Base-by-base conservation (phyloP, 1,140 invertebrate species). In the Dreissena rostriformis region DNA sequence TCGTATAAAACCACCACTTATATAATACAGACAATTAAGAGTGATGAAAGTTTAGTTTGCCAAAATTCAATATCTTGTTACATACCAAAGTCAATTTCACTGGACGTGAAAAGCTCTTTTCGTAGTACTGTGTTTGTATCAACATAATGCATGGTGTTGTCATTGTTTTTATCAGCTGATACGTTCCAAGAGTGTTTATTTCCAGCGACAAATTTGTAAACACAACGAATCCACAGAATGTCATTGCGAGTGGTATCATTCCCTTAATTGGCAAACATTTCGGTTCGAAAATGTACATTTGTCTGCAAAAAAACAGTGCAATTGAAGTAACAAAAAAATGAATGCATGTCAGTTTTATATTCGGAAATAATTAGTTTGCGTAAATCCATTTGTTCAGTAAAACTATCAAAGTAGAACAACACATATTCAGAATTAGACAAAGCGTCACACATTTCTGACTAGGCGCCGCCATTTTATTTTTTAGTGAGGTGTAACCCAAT, bases 191-290 rank as follows among this genome's bases (percentile, higher is more conserved):
- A 0, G 95, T 95, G 86, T 96, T 96, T 57, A 94, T 91, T 53
- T 95, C 94, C 15, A 96, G 87, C 76, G 95, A 95, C 11, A 96
- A 90, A 91, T 96, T 96, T 15, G 95, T 95, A 68, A 96, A 92
- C 11, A 95, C 95, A 29, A 96, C 95, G 90, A 95, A 96, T 51
- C 95, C 95, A 91, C 95, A 96, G 87, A 96, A 96, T 19, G 94
- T 93, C 65, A 95, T 82, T 0, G 95, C 94, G n/a, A 96, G 93
- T 1, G 94, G 92, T 8, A 95, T 49, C 93, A 96, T 94, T 26
- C 94, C 93, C 57, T 90, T 80, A 2, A 95, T 86, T 5, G 95
- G 94, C 14, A 95, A 91, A 78, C 90, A 90, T 90, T 95, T 95
- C 15, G 94, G 92, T 82, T 94, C 93, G 88, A 96, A 95, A 6